Conservation (phyloP, 2,797 vertebrate genomes). For the Acrossocheilus wenchowensis region DNA sequence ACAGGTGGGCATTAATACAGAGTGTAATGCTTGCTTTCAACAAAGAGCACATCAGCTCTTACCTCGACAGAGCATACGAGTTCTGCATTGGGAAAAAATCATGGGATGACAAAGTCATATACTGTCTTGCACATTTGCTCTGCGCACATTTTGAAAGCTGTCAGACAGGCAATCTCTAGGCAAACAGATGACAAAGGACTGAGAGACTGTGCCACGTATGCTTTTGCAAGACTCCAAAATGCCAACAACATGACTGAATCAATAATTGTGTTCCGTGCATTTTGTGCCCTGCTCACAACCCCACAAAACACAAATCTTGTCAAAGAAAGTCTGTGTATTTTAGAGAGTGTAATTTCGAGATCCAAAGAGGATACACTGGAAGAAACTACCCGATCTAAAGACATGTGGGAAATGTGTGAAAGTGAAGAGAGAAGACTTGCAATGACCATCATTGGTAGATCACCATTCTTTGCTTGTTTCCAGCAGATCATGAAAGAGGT, state of each 20-base stretch:
- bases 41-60: too few species aligned
- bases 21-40: too few species aligned
- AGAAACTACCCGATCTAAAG: background rate
- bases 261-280: background rate
- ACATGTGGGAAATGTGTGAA: background rate
- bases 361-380: background rate
- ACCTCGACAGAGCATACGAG: too few species aligned
- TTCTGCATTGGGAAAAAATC: background rate
- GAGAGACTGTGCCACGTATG: background rate
- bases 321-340: background rate
- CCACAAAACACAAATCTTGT: background rate
- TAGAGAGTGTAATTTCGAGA: background rate
- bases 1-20: too few species aligned
- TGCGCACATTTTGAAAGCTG: conserved; percentile 34
- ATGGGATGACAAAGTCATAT: background rate
- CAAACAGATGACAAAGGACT: conserved; percentile 33
- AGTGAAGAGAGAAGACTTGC: background rate
- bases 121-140: conserved; percentile 43
- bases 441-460: background rate
- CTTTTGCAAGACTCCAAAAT: background rate
- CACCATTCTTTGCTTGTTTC: background rate
- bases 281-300: background rate
- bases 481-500: background rate
- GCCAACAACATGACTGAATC: background rate
- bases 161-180: background rate